Evolutionary conservation across 2,888 invertebrate species (phyloP).

Genomic region (Drosophila trichaetosa): DNA sequence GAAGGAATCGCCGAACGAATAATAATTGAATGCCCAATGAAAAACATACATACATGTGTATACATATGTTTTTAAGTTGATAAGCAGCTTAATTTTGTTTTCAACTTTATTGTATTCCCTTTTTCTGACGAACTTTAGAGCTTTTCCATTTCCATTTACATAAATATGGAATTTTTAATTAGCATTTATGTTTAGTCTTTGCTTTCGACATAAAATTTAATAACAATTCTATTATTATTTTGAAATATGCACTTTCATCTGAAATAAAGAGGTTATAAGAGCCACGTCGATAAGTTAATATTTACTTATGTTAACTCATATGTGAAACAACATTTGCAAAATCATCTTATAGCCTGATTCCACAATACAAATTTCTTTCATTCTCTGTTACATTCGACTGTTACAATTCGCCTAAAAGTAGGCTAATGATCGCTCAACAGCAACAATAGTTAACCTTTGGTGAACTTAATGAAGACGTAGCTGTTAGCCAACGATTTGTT

Average conservation of each 20-base stretch:
- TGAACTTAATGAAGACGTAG: background rate
- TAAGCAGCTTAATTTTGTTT: background rate
- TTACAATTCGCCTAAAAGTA: background rate
- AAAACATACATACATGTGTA: background rate
- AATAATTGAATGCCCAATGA: background rate
- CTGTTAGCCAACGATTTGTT: background rate
- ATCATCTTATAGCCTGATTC: too few relatives aligned
- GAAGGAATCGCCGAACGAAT: background rate
- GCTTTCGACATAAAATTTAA: fast-evolving
- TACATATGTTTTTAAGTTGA: background rate
- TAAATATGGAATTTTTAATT: background rate
- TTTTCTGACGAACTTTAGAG: background rate
- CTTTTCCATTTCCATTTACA: background rate
- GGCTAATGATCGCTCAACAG: background rate
- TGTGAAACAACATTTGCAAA: background rate
- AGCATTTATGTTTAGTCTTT: background rate
- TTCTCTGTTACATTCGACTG: background rate
- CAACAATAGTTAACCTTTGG: background rate
- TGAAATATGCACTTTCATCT: too few relatives aligned
- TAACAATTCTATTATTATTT: background rate
- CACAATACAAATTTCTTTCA: background rate
- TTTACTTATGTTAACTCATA: background rate
- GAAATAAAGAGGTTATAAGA: too few relatives aligned
- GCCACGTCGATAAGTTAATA: background rate
- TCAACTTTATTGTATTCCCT: too few relatives aligned